Percentiles rank a stretch among this genome's conserved stretches.
Evolutionary conservation across 2,113 vertebrate species (phyloP).

Genomic region (Pantherophis guttatus): DNA sequence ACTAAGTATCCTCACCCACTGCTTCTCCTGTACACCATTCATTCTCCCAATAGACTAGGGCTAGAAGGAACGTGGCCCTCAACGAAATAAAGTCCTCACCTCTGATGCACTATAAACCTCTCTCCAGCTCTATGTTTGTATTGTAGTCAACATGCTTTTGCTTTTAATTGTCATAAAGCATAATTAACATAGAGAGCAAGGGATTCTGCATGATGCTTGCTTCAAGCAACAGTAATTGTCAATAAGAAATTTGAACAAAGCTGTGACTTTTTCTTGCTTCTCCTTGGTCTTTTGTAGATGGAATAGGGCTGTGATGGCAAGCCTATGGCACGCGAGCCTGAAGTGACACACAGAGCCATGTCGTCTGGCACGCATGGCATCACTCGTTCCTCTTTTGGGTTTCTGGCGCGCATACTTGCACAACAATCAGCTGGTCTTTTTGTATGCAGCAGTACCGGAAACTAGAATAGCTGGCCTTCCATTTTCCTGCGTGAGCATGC

Average conservation of each 20-base stretch:
- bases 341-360: too few species aligned
- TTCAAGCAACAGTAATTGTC: background rate
- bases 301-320: too few species aligned
- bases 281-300: background rate
- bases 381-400: too few species aligned
- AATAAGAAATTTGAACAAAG: background rate
- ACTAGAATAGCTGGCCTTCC: too few species aligned
- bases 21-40: background rate
- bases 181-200: background rate
- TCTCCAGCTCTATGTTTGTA: background rate
- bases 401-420: too few species aligned
- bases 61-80: background rate
- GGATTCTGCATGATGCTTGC: background rate
- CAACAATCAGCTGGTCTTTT: too few species aligned
- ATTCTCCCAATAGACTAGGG: background rate
- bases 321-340: too few species aligned
- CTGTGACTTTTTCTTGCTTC: background rate
- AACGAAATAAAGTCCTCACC: background rate
- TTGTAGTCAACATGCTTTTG: background rate
- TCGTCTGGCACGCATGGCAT: too few species aligned
- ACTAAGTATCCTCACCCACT: background rate
- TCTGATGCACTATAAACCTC: background rate
- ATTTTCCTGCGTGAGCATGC: too few species aligned
- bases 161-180: background rate
- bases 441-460: too few species aligned